Evolutionary conservation across 2,888 invertebrate species (phyloP).

Genomic region (Anthrax anthrax): DNA sequence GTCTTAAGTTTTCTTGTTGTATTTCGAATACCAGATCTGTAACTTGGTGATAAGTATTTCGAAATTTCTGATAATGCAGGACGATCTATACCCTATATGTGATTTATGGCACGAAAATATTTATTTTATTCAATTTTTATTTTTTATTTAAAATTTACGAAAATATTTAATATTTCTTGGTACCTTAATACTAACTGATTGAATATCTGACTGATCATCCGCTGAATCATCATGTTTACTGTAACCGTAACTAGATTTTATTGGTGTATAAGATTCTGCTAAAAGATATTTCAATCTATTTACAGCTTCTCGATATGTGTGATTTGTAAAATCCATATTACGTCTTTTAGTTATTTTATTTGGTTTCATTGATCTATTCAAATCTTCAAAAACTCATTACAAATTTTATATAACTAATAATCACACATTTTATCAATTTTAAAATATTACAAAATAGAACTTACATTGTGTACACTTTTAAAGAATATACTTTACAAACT

Average conservation of each 20-base stretch:
- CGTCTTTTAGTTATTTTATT: slow-evolving; percentile 29
- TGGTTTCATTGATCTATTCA: slow-evolving; percentile 25
- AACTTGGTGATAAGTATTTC: slow-evolving; percentile 30
- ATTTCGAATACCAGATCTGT: slow-evolving; percentile 9
- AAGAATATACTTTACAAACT: background rate
- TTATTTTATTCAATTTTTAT: no score
- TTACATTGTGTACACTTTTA: no score
- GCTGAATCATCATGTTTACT: slow-evolving; percentile 37
- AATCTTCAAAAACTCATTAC: slow-evolving; percentile 7
- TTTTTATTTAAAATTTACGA: no score
- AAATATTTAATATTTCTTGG: no score
- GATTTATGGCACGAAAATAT: no score
- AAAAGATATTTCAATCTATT: slow-evolving; percentile 61
- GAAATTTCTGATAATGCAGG: slow-evolving; percentile 33
- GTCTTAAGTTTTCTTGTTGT: slow-evolving; percentile 10
- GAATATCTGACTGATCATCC: slow-evolving; percentile 42
- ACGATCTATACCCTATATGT: slow-evolving; percentile 27
- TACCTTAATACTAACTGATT: slow-evolving; percentile 22
- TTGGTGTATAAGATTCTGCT: slow-evolving; percentile 56
- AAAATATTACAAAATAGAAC: no score
- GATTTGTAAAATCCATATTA: slow-evolving; percentile 65
- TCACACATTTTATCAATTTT: background rate
- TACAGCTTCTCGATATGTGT: slow-evolving; percentile 73
- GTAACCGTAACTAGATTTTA: slow-evolving; percentile 21
- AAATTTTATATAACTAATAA: background rate